Evolutionary conservation across 2,797 vertebrate genomes (phyloP).

Genomic region (Champsocephalus esox): DNA sequence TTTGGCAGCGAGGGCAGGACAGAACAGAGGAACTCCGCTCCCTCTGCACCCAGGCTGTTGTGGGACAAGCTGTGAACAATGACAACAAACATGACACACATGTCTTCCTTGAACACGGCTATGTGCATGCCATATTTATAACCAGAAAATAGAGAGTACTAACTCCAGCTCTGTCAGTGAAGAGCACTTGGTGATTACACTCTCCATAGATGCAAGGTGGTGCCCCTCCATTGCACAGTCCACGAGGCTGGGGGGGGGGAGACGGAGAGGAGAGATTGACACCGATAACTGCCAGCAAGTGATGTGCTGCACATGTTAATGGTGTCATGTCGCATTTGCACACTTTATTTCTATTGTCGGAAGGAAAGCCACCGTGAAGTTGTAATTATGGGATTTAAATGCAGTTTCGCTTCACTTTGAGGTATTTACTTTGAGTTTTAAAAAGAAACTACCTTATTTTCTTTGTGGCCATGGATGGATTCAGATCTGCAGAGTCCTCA

Average conservation of each 20-base stretch:
- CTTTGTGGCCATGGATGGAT: slow-evolving; percentile 28
- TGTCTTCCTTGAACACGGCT: not conserved
- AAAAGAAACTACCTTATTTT: slow-evolving; percentile 59
- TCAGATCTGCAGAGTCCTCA: slow-evolving; percentile 13
- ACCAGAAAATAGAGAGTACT: slow-evolving; percentile 47
- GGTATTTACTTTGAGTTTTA: not conserved
- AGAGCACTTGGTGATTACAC: slow-evolving; percentile 69
- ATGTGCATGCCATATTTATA: not conserved
- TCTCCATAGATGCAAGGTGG: slow-evolving; percentile 51
- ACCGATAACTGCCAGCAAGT: not conserved
- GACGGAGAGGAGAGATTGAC: not conserved
- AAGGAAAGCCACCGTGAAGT: not conserved
- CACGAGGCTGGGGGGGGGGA: slow-evolving; percentile 71
- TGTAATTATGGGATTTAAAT: not conserved
- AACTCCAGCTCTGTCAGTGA: slow-evolving; percentile 86
- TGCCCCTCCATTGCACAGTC: slow-evolving; percentile 67
- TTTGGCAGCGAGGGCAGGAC: slow-evolving; percentile 76
- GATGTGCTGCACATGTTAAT: not conserved
- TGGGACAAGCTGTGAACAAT: slow-evolving; percentile 83
- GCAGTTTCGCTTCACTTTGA: not conserved
- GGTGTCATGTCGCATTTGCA: not conserved
- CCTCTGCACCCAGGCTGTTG: slow-evolving; percentile 73
- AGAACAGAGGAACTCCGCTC: slow-evolving; percentile 75
- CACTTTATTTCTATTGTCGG: not conserved
- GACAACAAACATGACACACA: slow-evolving; percentile 10